A percentile compares a stretch with the other conserved stretches of the same genome.
Evolutionary conservation across 1,140 invertebrate species (phyloP).

Genomic region (Rhyzopertha dominica): DNA sequence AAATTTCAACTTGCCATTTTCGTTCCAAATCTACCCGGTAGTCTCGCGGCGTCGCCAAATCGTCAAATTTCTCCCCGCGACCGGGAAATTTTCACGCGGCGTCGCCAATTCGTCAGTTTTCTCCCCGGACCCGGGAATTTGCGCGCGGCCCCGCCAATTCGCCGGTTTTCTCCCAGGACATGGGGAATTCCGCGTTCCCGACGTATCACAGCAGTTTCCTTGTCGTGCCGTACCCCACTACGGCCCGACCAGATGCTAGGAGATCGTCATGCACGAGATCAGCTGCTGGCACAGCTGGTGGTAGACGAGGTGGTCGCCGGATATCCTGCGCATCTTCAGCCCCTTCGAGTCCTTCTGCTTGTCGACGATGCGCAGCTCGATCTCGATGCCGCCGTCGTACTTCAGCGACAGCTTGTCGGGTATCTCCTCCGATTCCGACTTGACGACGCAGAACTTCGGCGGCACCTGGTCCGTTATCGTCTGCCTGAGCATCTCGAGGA

Average conservation of each 20-base stretch:
- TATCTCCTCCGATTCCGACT: conserved; percentile 43
- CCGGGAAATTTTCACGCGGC: too few relatives aligned
- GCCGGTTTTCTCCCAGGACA: too few relatives aligned
- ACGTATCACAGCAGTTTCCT: too few relatives aligned
- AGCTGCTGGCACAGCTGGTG: conserved; percentile 86
- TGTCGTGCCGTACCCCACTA: not conserved
- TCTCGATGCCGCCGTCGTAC: conserved; percentile 81
- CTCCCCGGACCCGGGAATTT: too few relatives aligned
- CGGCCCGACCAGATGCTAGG: conserved; percentile 44
- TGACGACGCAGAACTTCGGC: conserved; percentile 64
- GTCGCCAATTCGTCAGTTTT: too few relatives aligned
- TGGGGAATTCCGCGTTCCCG: too few relatives aligned
- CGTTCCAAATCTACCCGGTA: too few relatives aligned
- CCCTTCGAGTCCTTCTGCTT: conserved; percentile 69
- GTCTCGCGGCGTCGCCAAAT: too few relatives aligned
- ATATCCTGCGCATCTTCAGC: conserved; percentile 84
- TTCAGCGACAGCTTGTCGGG: conserved; percentile 54
- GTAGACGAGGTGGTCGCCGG: conserved; percentile 86
- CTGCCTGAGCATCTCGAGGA: conserved; percentile 75
- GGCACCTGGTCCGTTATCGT: conserved; percentile 72
- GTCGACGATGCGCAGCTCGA: conserved; percentile 77
- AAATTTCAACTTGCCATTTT: too few relatives aligned
- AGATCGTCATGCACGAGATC: conserved; percentile 80
- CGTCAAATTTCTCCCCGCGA: too few relatives aligned
- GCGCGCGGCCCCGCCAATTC: too few relatives aligned